phyloP scores from a whole-genome alignment of 2,888 invertebrate genomes.

The Drosophila rubida region DNA sequence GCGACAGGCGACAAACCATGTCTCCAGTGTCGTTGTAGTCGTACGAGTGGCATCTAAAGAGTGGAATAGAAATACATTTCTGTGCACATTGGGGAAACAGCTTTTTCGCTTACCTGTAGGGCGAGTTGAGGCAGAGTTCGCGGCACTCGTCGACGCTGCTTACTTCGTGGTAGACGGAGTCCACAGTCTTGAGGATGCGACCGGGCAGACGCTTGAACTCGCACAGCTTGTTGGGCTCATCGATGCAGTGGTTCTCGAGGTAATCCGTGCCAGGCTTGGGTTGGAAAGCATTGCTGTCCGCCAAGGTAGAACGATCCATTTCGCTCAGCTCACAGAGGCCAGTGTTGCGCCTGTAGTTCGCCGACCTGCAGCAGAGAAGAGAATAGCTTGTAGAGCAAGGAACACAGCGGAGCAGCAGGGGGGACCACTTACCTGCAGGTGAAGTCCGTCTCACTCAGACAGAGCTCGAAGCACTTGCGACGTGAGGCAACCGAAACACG shows the following conservation, averaged over 20 bases:
- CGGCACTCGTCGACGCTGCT: constrained; percentile 94
- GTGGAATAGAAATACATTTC: too few relatives aligned
- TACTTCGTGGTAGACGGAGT: constrained; percentile 95
- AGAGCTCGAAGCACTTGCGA: constrained; percentile 95
- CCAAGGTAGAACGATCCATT: constrained; percentile 95
- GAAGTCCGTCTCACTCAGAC: constrained; percentile 95
- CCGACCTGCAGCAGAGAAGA: constrained; percentile 88
- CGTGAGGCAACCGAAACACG: constrained; percentile 91
- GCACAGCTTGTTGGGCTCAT: constrained; percentile 95
- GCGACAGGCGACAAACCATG: constrained; percentile 88
- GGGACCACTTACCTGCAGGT: constrained; percentile 91
- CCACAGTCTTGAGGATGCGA: constrained; percentile 96
- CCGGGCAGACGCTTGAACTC: constrained; percentile 95
- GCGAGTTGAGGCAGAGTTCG: constrained; percentile 94
- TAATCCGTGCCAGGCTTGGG: constrained; percentile 85
- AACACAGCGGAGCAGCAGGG: not conserved
- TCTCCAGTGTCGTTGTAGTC: constrained; percentile 93
- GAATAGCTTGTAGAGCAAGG: not conserved
- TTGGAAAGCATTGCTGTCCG: constrained; percentile 92
- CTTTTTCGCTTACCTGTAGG: constrained; percentile 87
- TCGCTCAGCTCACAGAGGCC: constrained; percentile 94
- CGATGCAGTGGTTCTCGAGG: constrained; percentile 93
- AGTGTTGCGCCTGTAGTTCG: constrained; percentile 93
- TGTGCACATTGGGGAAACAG: too few relatives aligned
- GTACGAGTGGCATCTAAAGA: constrained; percentile 93